These are phyloP conservation scores for Zootermopsis nevadensis DNA, from an alignment of 2,888 invertebrate species.

Conservation along the genomic window DNA sequence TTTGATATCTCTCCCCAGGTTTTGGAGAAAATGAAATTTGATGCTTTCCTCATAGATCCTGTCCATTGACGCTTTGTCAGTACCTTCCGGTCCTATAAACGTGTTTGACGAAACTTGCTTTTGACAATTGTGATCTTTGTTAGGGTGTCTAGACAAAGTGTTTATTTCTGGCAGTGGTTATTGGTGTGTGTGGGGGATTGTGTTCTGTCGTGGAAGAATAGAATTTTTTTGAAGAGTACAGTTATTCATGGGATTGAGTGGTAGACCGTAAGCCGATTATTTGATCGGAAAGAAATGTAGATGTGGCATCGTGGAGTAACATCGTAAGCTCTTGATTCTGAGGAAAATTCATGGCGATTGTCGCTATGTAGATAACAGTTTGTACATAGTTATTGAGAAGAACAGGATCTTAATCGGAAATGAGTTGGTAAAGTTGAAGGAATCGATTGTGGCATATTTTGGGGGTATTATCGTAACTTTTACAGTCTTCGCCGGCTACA, in stretches of 20 bases:
- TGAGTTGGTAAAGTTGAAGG: too few relatives aligned
- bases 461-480: too few relatives aligned
- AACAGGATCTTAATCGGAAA: too few relatives aligned
- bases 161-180: background rate
- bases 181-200: background rate
- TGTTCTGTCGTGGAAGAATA: background rate
- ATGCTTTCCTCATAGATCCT: background rate
- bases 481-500: too few relatives aligned
- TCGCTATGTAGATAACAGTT: too few relatives aligned
- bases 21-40: conserved; percentile 8
- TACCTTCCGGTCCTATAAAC: background rate
- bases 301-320: too few relatives aligned
- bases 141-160: background rate
- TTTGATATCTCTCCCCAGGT: background rate
- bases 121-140: background rate
- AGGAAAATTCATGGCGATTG: too few relatives aligned
- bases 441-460: too few relatives aligned
- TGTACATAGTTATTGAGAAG: too few relatives aligned
- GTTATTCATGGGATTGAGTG: background rate
- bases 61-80: background rate
- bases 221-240: background rate
- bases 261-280: background rate
- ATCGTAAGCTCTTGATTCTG: too few relatives aligned
- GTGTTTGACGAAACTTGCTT: conserved; percentile 5
- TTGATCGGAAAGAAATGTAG: too few relatives aligned